phyloP scores from a whole-genome alignment of 2,888 invertebrate genomes.

The Nomada fucata region DNA sequence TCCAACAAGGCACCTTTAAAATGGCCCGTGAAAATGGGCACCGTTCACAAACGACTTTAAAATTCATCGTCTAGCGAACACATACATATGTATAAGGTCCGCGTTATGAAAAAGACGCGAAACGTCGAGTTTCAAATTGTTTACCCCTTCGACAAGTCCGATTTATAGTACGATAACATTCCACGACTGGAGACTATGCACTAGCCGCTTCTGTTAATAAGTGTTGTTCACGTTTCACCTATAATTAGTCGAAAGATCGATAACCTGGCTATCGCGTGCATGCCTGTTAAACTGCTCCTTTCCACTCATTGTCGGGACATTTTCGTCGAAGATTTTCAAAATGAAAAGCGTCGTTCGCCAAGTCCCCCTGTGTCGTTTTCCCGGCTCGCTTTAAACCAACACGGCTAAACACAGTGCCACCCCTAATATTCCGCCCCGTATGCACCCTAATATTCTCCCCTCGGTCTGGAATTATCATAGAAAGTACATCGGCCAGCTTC shows the following conservation, averaged over 20 bases:
- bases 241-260: too few species aligned
- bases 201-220: too few species aligned
- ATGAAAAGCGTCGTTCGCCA: too few species aligned
- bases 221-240: too few species aligned
- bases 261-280: too few species aligned
- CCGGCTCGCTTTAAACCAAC: not conserved
- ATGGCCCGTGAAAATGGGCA: not conserved
- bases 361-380: not conserved
- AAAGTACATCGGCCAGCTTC: conserved; percentile 6
- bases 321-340: too few species aligned
- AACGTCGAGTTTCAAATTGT: not conserved
- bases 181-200: not conserved
- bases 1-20: not conserved
- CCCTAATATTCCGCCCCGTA: not conserved
- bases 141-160: not conserved
- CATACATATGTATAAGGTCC: not conserved
- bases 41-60: not conserved
- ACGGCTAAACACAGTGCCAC: not conserved
- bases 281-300: too few species aligned
- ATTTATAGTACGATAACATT: not conserved
- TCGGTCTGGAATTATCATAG: conserved; percentile 20
- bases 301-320: too few species aligned
- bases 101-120: not conserved
- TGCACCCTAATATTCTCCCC: conserved; percentile 1
- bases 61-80: not conserved